A percentile compares a stretch with the other conserved stretches of the same genome.
phyloP scores from a whole-genome alignment of 2,797 vertebrate species.

The Esox lucius region DNA sequence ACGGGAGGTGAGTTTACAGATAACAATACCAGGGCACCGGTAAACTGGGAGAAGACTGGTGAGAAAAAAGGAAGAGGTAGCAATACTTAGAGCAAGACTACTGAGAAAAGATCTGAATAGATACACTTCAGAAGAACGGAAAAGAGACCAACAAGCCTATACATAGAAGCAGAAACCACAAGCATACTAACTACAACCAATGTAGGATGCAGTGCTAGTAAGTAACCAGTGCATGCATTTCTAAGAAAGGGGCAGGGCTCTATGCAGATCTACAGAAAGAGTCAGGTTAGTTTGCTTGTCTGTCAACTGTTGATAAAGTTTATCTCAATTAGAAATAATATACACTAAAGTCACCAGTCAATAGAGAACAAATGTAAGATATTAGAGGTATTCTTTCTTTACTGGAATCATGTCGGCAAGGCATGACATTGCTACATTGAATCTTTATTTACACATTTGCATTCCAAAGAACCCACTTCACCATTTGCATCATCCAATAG shows the following conservation, averaged over 20 bases:
- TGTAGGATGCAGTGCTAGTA: slow-evolving; percentile 13
- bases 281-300: slow-evolving; percentile 7
- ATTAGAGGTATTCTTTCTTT: neutral
- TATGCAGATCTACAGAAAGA: neutral
- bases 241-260: slow-evolving; percentile 53
- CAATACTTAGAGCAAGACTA: neutral
- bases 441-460: neutral
- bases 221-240: slow-evolving; percentile 32
- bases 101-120: slow-evolving; percentile 21
- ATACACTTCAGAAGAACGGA: slow-evolving; percentile 41
- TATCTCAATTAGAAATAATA: slow-evolving; percentile 35
- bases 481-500: too few species aligned
- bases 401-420: neutral
- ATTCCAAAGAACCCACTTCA: neutral
- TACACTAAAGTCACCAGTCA: slow-evolving; percentile 5
- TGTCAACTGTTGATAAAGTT: slow-evolving; percentile 45
- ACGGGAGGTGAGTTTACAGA: neutral
- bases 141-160: slow-evolving; percentile 32
- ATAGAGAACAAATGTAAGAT: neutral
- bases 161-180: slow-evolving; percentile 43
- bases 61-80: slow-evolving; percentile 25
- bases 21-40: neutral
- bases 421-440: neutral
- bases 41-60: neutral
- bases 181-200: slow-evolving; percentile 18